phyloP scores from a whole-genome alignment of 2,888 invertebrate species.

The Dorcus hopei region DNA sequence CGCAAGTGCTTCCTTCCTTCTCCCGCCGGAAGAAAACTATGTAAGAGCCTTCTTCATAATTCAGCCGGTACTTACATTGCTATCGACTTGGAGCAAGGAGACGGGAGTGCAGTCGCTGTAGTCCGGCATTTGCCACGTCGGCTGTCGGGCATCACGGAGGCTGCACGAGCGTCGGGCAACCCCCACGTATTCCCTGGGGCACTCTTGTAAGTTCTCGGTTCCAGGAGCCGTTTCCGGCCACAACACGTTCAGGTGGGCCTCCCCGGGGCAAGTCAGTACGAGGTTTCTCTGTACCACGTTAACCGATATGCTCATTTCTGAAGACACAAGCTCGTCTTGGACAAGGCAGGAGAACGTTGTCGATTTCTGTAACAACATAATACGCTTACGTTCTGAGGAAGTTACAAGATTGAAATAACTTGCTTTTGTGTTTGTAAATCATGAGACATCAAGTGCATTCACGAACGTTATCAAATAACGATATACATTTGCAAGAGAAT shows the following conservation, averaged over 20 bases:
- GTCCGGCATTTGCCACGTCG: constrained; percentile 73
- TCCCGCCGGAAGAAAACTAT: constrained; percentile 6
- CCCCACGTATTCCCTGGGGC: constrained; percentile 54
- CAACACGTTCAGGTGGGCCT: constrained; percentile 55
- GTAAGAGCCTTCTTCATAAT: neutral
- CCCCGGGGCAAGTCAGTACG: constrained; percentile 57
- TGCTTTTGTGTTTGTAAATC: neutral
- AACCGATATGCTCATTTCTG: constrained; percentile 63
- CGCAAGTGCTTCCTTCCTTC: neutral
- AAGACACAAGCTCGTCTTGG: constrained; percentile 45
- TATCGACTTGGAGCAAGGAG: constrained; percentile 60
- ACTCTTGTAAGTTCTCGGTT: constrained; percentile 63
- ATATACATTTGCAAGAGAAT: too few relatives aligned
- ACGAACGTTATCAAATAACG: neutral
- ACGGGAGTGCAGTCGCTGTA: constrained; percentile 72
- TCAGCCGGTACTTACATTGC: constrained; percentile 53
- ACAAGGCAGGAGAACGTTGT: constrained; percentile 76
- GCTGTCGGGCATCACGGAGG: constrained; percentile 60
- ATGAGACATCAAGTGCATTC: neutral
- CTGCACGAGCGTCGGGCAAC: constrained; percentile 56
- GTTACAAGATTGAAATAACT: neutral
- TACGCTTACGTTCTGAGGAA: neutral
- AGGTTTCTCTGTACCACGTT: constrained; percentile 60
- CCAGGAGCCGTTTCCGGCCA: constrained; percentile 74
- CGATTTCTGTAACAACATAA: constrained; percentile 60